Evolutionary conservation across 2,113 vertebrate genomes (phyloP), one percentile per base, ranked within the genome.

Genomic region (Leptocoma aspasia): DNA sequence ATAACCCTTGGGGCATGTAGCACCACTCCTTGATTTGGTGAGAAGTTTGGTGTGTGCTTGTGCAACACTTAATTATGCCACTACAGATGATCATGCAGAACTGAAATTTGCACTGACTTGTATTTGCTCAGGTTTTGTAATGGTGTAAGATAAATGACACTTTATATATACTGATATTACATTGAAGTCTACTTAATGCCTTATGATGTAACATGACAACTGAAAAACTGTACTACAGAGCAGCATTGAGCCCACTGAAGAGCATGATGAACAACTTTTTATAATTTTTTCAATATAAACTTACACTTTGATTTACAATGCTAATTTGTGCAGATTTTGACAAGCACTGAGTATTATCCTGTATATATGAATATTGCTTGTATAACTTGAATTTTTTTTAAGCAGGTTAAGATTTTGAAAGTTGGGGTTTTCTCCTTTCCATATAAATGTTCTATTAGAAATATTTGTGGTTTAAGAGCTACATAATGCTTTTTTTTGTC

Each of bases 21-120:
- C 89, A 68, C 73, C 86, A 75, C 80, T 79, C 75, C 91, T 78
- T 95, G 56, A 76, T 81, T 82, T 70, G 47, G 50, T 92, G 76
- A 89, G 82, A 89, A 90, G 56, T 88, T 89, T 66, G 83, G 59
- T 24, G 70, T 70, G 42, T 79, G 42, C 68, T 94, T 95, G 64
- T 93, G 93, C 64, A 96, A 81, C 76, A 37, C 47, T 80, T 86
- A 76, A 94, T 92, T 94, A 89, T 63, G 23, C 23, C 26, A 53
- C 37, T 83, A 57, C 28, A 89, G 72, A 33, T 64, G 78, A 91
- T 70, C 37, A n/a, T 64, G 61, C 80, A 86, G 82, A 72, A 61
- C 69, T 37, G 37, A 93, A 95, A 94, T 95, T 89, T 95, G 92
- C 45, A 95, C 65, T 57, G 79, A 75, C 88, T 88, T 94, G 86